Evolutionary conservation across 2,113 vertebrate genomes (phyloP), one percentile per base, ranked within the genome.

Genomic region (Anhinga anhinga): DNA sequence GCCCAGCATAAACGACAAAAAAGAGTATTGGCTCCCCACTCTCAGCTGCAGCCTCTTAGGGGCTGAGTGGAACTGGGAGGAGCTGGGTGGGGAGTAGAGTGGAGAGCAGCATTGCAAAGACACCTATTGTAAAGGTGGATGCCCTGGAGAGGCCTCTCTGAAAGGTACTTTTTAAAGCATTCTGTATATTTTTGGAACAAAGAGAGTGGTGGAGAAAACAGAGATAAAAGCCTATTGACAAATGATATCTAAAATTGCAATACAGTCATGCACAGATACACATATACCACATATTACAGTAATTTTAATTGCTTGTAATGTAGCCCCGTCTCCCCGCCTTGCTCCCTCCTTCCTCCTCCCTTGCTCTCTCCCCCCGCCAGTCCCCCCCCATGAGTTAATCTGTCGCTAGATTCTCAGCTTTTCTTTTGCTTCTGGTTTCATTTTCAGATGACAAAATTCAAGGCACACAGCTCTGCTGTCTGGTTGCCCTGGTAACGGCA

Each of bases 401-500:
- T 98, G 98, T 98, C 98, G 98, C 98, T 98, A 97, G 97, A 98
- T 98, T 98, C 98, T 97, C 97, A 98, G 98, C 98, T 98, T 98
- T 97, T 97, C 98, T 98, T 98, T 96, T 98, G 98, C 98, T 98
- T 98, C 98, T 98, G 98, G 99, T 99, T 99, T 99, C 98, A 99
- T 99, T 99, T 98, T 98, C 98, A 98, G 97, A 98, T 98, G 98
- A 98, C 98, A 99, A 98, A 98, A 98, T 98, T 98, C 98, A 98
- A 98, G 98, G 98, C 98, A 99, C 98, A 98, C 98, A 98, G 99
- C 96, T 98, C 98, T 98, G 98, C 98, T 98, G 99, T 99, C 99
- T 99, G 98, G 99, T 99, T 99, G 98, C 99, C 98, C 99, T 99
- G 98, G 99, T 71, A 99, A 99, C 99, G 98, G 97, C 97, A 98